Evolutionary conservation across 1,140 invertebrate genomes (phyloP), one percentile per base, ranked within the genome.

Genomic region (Ips nitidus): DNA sequence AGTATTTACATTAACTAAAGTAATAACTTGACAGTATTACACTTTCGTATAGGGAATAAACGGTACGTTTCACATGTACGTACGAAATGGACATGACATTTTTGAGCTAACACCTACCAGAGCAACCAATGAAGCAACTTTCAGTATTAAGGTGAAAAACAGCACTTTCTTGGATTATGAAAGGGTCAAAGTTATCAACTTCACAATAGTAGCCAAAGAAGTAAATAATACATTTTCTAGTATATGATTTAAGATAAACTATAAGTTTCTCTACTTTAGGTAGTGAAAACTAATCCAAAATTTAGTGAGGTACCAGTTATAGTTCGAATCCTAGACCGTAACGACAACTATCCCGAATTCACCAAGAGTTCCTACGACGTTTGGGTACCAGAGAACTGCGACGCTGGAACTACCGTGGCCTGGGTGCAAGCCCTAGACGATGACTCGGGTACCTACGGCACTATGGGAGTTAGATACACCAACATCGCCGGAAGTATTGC

Each of bases 301-400:
- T 88, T 88, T 76, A 84, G 82, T 78, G 84, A 81, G 75, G 94
- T 94, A 1, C 89, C 91, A 47, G 90, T 98, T 2, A 91, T 88
- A 6, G 89, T 98, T 53, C 87, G 90, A 71, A 90, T 98, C 75
- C 85, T 90, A 70, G 96, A 98, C 83, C 89, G 93, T 78, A 98
- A 98, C 78, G 96, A 98, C 79, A 97, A 98, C 81, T 92, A 92
- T 78, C 96, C 95, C 0, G 90, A 93, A 79, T 98, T 98, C 77
- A 88, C 86, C 0, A 86, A 91, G 75, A 82, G 86, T 22, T 78
- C 88, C 41, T 97, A 97, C 79, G 91, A 93, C 75, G 89, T 91
- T 1, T 88, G 86, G 1, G 84, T 94, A 39, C 85, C 86, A 7
- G 95, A 98, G 82, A 95, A 98, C 81, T 92, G 93, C 77, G 84